Conservation (phyloP, 2,797 vertebrate genomes). For the Pipistrellus nathusii region DNA sequence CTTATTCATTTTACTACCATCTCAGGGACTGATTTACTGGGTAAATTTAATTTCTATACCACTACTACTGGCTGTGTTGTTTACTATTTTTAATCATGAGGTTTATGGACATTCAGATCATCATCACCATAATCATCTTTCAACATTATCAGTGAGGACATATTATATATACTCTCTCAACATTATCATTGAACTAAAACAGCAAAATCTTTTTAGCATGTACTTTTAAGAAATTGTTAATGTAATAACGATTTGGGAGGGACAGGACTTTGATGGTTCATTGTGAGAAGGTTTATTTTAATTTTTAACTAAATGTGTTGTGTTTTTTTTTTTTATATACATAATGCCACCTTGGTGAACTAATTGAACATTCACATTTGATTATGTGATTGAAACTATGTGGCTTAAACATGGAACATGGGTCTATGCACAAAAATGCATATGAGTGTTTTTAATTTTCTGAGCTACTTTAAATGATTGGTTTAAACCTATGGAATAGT, state of each 20-base stretch:
- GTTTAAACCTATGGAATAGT: background rate
- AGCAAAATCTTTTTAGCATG: background rate
- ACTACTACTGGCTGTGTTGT: conserved; percentile 14
- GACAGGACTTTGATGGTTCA: background rate
- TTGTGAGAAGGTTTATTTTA: conserved; percentile 26
- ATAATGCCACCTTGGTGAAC: background rate
- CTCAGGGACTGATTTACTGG: background rate
- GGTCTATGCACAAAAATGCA: background rate
- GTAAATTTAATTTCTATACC: conserved; percentile 45
- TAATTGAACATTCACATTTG: conserved; percentile 18
- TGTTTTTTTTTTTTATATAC: background rate
- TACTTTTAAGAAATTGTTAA: conserved; percentile 36
- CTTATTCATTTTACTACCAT: background rate
- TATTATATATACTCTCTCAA: background rate
- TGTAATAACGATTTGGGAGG: background rate
- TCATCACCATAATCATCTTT: conserved; percentile 47
- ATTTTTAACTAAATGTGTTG: background rate
- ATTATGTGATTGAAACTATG: background rate
- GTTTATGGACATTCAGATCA: conserved; percentile 58
- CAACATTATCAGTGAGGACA: background rate
- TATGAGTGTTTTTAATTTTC: background rate
- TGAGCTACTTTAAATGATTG: background rate
- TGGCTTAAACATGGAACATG: background rate
- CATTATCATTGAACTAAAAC: conserved; percentile 37
- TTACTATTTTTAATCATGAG: conserved; percentile 57